Evolutionary conservation across 2,113 vertebrate genomes (phyloP), one percentile per base, ranked within the genome.

Genomic region (Peromyscus maniculatus): DNA sequence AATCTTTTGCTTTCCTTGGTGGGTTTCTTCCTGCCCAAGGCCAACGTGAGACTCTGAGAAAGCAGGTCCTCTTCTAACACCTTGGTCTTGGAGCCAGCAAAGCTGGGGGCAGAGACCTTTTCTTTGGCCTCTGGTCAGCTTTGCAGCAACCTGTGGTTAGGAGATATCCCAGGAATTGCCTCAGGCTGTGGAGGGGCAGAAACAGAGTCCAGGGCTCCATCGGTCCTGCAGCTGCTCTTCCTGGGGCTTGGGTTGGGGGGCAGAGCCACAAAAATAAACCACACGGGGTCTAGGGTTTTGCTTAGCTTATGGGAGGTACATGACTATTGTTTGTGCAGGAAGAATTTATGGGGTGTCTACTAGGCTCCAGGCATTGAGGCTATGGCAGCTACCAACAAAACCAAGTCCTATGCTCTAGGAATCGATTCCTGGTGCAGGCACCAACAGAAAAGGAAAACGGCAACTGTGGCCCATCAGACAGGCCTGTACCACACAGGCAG

Each of bases 391-490:
- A 78, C n/a, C 64, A 64, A n/a, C 17, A n/a, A 57, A n/a, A 67
- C 28, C 15, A 57, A 84, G 43, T 59, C 69, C 66, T 26, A 1
- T 9, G 74, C 13, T 6, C 82, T 24, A 31, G 66, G 46, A 46
- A 46, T 11, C 52, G 11, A 36, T 6, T 16, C 36, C 78, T 33
- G 75, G 64, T 9, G 71, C 21, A 7, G 83, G 52, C 69, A 55
- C n/a, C 33, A 87, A 69, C 2, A 17, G 57, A 64, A 5, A 21
- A 17, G 77, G 59, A 28, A 13, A 24, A 21, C 0, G 67, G 17
- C 1, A 52, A 3, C 5, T 46, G 10, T 24, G 66, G 57, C 33
- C 0, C 15, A 31, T 0, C 11, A 39, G n/a, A 75, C n/a, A 33
- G 31, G 57, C 46, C 31, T 0, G 80, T 1, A 62, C n/a, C 59